A percentile compares a stretch with the other conserved stretches of the same genome.
Evolutionary conservation across 2,797 vertebrate species (phyloP).

Genomic region (Hylomyscus alleni): DNA sequence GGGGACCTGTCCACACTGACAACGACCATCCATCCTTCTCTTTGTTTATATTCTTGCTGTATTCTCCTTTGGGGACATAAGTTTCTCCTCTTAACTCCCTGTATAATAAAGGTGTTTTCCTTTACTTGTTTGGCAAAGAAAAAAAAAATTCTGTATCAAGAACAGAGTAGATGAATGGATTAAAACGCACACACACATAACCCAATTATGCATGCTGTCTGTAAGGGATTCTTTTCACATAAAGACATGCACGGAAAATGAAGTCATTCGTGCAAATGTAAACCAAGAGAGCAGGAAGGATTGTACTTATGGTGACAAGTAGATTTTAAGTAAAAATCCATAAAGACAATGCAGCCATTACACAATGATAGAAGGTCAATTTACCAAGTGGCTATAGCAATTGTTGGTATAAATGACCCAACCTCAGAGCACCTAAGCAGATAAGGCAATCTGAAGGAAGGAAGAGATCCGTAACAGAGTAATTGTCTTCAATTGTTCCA

Average conservation of each 20-base stretch:
- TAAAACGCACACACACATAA: not conserved
- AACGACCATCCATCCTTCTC: not conserved
- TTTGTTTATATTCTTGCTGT: not conserved
- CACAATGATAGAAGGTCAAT: not conserved
- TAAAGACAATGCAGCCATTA: not conserved
- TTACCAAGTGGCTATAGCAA: not conserved
- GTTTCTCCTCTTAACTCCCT: slow-evolving; percentile 37
- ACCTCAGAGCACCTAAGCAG: not conserved
- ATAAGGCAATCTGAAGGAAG: not conserved
- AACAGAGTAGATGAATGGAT: not conserved
- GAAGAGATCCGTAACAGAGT: not conserved
- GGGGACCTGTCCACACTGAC: not conserved
- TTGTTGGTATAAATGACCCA: not conserved
- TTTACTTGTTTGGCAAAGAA: slow-evolving; percentile 49
- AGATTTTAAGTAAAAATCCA: not conserved
- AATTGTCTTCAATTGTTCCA: not conserved
- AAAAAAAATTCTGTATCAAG: not conserved
- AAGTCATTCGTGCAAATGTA: not conserved
- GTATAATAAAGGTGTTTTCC: slow-evolving; percentile 40
- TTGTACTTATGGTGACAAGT: not conserved
- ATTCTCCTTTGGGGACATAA: slow-evolving; percentile 11
- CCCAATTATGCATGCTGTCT: not conserved
- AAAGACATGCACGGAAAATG: not conserved
- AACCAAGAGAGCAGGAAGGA: not conserved
- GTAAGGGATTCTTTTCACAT: not conserved